Evolutionary conservation across 2,888 invertebrate genomes (phyloP), one percentile per base, ranked within the genome.

Genomic region (Chironomus riparius): DNA sequence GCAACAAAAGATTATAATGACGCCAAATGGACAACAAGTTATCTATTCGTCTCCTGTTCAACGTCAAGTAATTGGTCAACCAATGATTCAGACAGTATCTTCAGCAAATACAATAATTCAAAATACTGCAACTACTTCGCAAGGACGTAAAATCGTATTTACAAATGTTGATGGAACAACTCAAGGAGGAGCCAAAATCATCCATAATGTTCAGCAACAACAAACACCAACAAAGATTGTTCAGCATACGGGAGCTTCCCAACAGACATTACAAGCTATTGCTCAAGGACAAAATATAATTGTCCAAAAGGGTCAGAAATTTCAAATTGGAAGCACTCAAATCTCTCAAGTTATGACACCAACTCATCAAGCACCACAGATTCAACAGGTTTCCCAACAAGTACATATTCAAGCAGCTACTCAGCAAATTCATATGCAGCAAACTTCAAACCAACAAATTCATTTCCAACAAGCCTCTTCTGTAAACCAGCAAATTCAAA

Each of bases 281-380:
- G 62, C 74, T n/a, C 50, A 73, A 28, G 73, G 73, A 10, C 76
- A 76, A 68, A 76, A 76, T n/a, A 76, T 76, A 1, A 48, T 76
- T 21, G 50, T 76, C 10, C 76, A 76, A 38, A 76, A 76, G 15
- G 76, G 76, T 12, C 76, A 76, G 15, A 76, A 76, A 38, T 76
- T 69, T 15, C 76, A 76, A 47, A 76, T 76, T 21, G 76, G 76
- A 28, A 76, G 62, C 13, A 76, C 76, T 6, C 76, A 76, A 68
- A 76, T 76, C 13, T 69, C 76, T n/a, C 78, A 76, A 28, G 70
- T 78, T 72, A 78, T 77, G 70, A 76, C 71, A 77, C 77, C 22
- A 62, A 77, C n/a, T 78, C 80, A 70, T 80, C 80, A 24, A 70
- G 79, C 70, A 76, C 79, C 15, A 76, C 78, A 68, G 77, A 12